Base-by-base conservation (phyloP, 2,888 invertebrate species). In the Drosophila sordidapex region DNA sequence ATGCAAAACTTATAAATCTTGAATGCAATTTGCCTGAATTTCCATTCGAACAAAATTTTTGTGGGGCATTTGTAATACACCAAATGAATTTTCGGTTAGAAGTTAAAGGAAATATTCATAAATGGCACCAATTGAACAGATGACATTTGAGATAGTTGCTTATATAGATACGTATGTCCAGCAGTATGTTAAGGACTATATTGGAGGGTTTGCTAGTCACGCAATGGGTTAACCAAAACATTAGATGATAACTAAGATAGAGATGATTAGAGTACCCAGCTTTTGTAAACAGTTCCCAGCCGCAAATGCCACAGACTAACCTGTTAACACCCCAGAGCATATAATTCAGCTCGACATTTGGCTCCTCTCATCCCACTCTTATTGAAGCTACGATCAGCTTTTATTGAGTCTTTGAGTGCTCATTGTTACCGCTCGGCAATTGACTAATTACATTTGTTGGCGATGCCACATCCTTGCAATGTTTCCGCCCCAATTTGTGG, bases 1-100 rank as follows among this genome's bases (percentile, higher is more conserved):
- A 21, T 33, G 18, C 33, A 21, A 27, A 60, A 60, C 54, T 67
- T 70, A 78, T 88, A 83, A 88, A 88, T 83, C 83, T 86, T 78
- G 53, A 83, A 88, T 88, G 89, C 79, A 84, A 81, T 88, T 88
- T 83, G 63, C 69, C 61, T 75, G 74, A 59, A 54, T 51, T 57
- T 10, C 36, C n/a, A 53, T 31, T 33, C 15, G 25, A 25, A 25
- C 25, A 43, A 63, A 57, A 40, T 48, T 35, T 33, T 27, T 46
- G 11, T 10, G 21, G 25, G 7, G 21, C 36, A 49, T 57, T 49
- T 46, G 21, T 27, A 71, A 58, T 48, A n/a, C 57, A 38, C 25
- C 18, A 36, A 31, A 25, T 68, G 18, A 4, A 11, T 49, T 54
- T 25, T 25, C 13, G 33, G 10, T 21, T 21, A 15, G 21, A 15